Base-by-base conservation (phyloP, 2,797 vertebrate species). In the Fundulus diaphanus region DNA sequence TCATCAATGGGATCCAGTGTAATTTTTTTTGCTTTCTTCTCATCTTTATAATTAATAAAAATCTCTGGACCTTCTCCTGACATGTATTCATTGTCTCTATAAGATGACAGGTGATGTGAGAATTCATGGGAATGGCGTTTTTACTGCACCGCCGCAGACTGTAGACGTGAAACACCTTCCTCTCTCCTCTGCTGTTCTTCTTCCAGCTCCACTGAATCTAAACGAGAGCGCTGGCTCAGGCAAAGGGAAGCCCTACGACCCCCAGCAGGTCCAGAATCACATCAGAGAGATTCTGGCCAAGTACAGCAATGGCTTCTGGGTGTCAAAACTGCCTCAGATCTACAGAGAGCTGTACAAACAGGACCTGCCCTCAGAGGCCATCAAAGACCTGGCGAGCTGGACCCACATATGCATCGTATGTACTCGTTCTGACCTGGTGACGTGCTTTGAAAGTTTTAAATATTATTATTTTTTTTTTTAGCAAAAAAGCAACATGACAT, bases 371-470 rank as follows among this genome's bases (percentile, higher is more conserved):
- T 89, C 92, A 52, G 94, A 96, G 82, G 93, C 96, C 77, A 91
- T 98, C 61, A 92, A 84, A 82, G 97, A 98, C 44, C 94, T 98
- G 91, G 96, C 98, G 89, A 94, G 94, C 66, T 99, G 98, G 98
- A 96, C 95, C 65, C 96, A 99, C 77, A 93, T 99, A 88, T 99
- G 98, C 91, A 96, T 94, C 79, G 98, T 99, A 95, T 59, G 97
- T 80, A 49, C 18, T 29, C 1, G 9, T 42, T 44, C 27, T 54
- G 42, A 27, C 40, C 40, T 35, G 70, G 65, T n/a, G 12, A 40
- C 0, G 18, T 68, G 31, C 5, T 74, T 65, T 72, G 8, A 40
- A 44, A 33, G 24, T 29, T 72, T 22, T 40, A 9, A 13, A 35
- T 35, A 20, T 33, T 20, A 33, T 0, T 0, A 29, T 33, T 61